Percentiles rank a stretch among this genome's conserved stretches.
Conservation (phyloP, 2,797 vertebrate genomes). For the Rhinogobio ventralis region DNA sequence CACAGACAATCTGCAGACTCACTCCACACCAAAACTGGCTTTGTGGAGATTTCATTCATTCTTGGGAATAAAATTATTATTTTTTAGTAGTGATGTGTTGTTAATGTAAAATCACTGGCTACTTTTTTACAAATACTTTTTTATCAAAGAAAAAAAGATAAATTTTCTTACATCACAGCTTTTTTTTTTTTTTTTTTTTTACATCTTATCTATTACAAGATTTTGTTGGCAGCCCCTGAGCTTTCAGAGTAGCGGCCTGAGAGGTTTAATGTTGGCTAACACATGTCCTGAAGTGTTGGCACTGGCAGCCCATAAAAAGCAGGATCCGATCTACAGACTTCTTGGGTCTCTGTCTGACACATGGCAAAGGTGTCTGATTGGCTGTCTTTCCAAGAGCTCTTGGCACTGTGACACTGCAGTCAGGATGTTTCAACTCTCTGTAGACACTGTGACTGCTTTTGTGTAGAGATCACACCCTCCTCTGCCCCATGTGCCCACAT, state of each 20-base stretch:
- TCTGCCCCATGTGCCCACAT: constrained; percentile 1
- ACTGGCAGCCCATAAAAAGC: constrained; percentile 47
- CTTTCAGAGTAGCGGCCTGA: constrained; percentile 61
- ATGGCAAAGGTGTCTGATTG: constrained; percentile 37
- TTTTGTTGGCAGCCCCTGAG: constrained; percentile 16
- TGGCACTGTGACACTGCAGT: constrained; percentile 20
- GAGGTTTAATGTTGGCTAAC: constrained; percentile 72
- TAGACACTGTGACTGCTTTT: constrained; percentile 2
- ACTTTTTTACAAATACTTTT: neutral
- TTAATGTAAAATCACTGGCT: neutral
- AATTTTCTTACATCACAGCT: neutral
- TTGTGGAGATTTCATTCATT: constrained; percentile 4
- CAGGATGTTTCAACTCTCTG: constrained; percentile 15
- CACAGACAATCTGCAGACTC: constrained; percentile 53
- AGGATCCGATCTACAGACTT: constrained; percentile 17
- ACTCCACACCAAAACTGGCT: neutral
- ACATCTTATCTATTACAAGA: constrained; percentile 15
- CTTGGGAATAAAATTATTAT: neutral
- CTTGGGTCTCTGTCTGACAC: constrained; percentile 41
- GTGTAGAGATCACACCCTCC: constrained; percentile 6
- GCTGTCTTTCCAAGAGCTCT: constrained; percentile 10
- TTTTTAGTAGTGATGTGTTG: neutral
- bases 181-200: neutral
- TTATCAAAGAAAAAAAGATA: neutral
- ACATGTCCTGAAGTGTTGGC: constrained; percentile 71